A percentile compares a stretch with the other conserved stretches of the same genome.
These are phyloP conservation scores for Polyommatus iphigenia DNA, from an alignment of 2,888 invertebrate species.

Conservation along the genomic window DNA sequence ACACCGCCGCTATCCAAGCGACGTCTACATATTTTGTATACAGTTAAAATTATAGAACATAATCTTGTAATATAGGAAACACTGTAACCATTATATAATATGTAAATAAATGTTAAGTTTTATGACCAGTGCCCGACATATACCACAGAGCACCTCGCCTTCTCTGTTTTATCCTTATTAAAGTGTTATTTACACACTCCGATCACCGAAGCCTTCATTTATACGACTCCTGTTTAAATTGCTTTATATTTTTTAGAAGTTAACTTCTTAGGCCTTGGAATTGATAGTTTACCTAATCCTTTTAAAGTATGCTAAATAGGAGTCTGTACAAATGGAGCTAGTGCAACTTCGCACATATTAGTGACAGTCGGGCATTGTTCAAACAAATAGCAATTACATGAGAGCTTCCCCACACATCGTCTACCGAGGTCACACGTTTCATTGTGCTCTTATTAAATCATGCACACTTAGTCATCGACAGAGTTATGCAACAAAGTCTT, in stretches of 20 bases:
- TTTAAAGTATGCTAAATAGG: neutral
- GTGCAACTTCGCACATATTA: neutral
- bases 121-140: constrained; percentile 48
- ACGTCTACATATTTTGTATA: constrained; percentile 34
- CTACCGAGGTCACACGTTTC: constrained; percentile 40
- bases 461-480: constrained; percentile 31
- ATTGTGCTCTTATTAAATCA: constrained; percentile 41
- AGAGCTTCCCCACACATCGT: constrained; percentile 57
- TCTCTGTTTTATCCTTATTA: constrained; percentile 40
- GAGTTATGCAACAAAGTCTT: neutral
- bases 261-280: neutral
- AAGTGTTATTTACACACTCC: constrained; percentile 31
- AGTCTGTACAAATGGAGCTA: neutral
- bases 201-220: neutral
- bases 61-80: constrained; percentile 60
- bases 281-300: neutral
- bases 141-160: constrained; percentile 35
- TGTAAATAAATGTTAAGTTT: constrained; percentile 55
- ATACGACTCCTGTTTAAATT: neutral
- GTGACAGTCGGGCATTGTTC: constrained; percentile 50
- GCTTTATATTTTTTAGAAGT: constrained; percentile 6
- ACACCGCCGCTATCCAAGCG: constrained; percentile 29
- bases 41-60: constrained; percentile 49
- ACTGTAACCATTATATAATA: constrained; percentile 59
- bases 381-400: constrained; percentile 56